Conservation (phyloP, 2,888 invertebrate species). For the Oxytorus armatus region DNA sequence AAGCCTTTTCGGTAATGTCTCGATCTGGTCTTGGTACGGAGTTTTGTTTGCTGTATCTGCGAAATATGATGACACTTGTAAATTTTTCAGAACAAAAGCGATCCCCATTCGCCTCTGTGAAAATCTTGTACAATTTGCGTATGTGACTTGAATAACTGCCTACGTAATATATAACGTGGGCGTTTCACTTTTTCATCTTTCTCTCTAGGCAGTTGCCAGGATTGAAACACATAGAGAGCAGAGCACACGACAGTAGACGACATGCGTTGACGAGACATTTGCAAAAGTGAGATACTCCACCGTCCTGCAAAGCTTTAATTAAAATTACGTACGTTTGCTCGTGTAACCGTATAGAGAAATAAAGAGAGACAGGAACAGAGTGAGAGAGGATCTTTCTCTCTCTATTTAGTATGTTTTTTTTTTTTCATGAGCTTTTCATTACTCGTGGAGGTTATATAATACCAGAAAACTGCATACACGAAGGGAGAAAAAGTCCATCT, state of each 20-base stretch:
- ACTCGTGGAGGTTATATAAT: conserved; percentile 66
- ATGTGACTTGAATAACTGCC: conserved; percentile 82
- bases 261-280: conserved; percentile 44
- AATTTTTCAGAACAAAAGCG: neutral
- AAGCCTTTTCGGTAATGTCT: too few species aligned
- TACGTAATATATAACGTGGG: conserved; percentile 78
- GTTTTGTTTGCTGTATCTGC: too few species aligned
- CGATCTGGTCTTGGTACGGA: too few species aligned
- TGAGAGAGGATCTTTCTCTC: conserved; percentile 54
- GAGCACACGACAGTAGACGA: conserved; percentile 23
- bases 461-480: conserved; percentile 52
- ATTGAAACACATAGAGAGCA: conserved; percentile 8
- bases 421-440: conserved; percentile 83
- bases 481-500: conserved; percentile 72
- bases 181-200: conserved; percentile 58
- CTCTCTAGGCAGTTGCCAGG: conserved; percentile 4
- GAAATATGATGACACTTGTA: neutral
- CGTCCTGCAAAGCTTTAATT: conserved; percentile 80
- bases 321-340: conserved; percentile 83
- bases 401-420: conserved; percentile 80
- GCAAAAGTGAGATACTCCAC: conserved; percentile 67
- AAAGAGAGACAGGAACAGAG: neutral
- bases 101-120: too few species aligned
- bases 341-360: conserved; percentile 73
- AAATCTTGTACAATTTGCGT: conserved; percentile 82